These are phyloP conservation scores for Pristionchus japonicus DNA, from an alignment of 2,888 invertebrate genomes.

Conservation along the genomic window DNA sequence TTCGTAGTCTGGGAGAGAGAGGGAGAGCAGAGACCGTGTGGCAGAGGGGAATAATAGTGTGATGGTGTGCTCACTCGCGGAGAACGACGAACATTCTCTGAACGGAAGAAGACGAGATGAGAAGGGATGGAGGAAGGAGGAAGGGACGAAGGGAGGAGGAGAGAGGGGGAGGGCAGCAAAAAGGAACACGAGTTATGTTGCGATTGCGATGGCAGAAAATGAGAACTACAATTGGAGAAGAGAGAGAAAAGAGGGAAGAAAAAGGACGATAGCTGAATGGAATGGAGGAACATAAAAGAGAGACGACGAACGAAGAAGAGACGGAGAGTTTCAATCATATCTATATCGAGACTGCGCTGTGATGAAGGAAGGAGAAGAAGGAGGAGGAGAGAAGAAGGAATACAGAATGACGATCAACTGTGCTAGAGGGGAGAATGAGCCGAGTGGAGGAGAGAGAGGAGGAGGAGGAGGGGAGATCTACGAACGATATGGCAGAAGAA, in stretches of 20 bases:
- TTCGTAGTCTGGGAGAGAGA: neutral
- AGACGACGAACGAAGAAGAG: neutral
- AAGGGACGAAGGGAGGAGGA: neutral
- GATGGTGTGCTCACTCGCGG: conserved; percentile 19
- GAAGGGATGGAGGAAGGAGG: neutral
- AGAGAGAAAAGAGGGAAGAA: conserved; percentile 17
- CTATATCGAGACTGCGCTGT: neutral
- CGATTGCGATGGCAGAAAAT: neutral
- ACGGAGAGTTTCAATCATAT: conserved; percentile 21
- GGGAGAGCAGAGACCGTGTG: neutral
- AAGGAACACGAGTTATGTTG: conserved; percentile 27
- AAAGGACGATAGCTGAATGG: neutral
- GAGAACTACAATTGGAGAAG: conserved; percentile 27
- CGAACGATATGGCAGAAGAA: neutral
- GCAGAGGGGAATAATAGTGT: conserved; percentile 18
- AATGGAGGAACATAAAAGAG: neutral
- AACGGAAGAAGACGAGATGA: neutral
- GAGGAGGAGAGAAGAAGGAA: neutral
- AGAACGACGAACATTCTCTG: conserved; percentile 18
- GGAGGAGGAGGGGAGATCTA: neutral
- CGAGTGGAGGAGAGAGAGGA: neutral
- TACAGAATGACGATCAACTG: conserved; percentile 15
- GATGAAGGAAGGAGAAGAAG: neutral
- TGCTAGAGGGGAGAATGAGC: conserved; percentile 1
- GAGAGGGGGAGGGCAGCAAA: neutral